Percentiles rank a stretch among this genome's conserved stretches.
Conservation (phyloP, 2,888 invertebrate species). For the Chymomyza procnemis region DNA sequence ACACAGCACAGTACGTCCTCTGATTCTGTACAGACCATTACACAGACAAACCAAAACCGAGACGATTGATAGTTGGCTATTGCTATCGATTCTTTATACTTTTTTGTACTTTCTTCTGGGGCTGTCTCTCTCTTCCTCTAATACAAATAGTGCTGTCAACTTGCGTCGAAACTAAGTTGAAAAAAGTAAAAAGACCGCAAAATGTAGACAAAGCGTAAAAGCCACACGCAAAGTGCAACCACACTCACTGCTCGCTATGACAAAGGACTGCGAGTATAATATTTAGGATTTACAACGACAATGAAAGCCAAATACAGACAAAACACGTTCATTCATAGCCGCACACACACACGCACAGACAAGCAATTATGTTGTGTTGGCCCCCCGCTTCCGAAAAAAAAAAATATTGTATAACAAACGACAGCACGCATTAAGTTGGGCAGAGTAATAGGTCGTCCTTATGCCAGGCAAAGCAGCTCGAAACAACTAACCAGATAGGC, state of each 20-base stretch:
- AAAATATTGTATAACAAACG: neutral
- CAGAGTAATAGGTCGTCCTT: neutral
- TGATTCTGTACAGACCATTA: neutral
- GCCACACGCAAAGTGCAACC: neutral
- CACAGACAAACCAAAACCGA: neutral
- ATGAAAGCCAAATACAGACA: constrained; percentile 5
- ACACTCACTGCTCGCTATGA: neutral
- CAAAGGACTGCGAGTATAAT: constrained; percentile 17
- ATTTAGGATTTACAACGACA: constrained; percentile 37
- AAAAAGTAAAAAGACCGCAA: neutral
- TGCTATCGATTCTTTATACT: neutral
- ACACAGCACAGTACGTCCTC: too few relatives aligned
- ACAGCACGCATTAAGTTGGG: neutral
- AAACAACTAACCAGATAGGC: constrained; percentile 9
- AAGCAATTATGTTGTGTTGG: constrained; percentile 55
- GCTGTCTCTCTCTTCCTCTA: neutral
- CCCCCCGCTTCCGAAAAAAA: too few relatives aligned
- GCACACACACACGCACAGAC: neutral
- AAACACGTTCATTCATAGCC: constrained; percentile 21
- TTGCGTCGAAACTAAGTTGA: neutral
- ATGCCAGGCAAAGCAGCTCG: constrained; percentile 10
- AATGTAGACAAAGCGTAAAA: constrained; percentile 2
- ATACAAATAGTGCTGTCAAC: neutral
- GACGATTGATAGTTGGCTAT: neutral
- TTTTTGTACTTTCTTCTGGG: neutral